Evolutionary conservation across 2,888 invertebrate genomes (phyloP), one percentile per base, ranked within the genome.

Genomic region (Nomada goodeniana): DNA sequence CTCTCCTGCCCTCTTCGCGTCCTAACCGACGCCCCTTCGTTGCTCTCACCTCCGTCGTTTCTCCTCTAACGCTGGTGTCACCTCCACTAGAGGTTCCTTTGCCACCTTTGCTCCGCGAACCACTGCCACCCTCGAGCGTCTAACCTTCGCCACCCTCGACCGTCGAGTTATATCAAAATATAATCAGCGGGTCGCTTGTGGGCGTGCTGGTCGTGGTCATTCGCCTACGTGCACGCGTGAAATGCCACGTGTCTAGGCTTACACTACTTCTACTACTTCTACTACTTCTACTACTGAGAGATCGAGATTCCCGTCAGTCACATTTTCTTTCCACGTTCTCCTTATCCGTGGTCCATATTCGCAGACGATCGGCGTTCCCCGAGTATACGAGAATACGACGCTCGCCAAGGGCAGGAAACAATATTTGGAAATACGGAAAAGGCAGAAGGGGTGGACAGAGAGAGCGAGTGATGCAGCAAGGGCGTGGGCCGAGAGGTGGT

Each of bases 131-230:
- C 53, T 42, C 44, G 55, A 36, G 23, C 67, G 26, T 36, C 52
- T 53, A 42, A 68, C 36, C 67, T 57, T 26, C 15, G 68, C 42
- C 65, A 70, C 64, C 61, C 67, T 78, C 76, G 60, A 75, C 61
- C 59, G 78, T 81, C 67, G 86, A 88, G 89, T 90, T 89, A 89
- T 89, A 90, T 89, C 88, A 88, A 91, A 91, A 91, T 89, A 90
- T 88, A 90, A 91, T 90, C 90, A 90, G 84, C 72, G 63, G 63
- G 78, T 69, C 64, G 80, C 71, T 71, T 61, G 80, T 82, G 36
- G 15, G n/a, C 42, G 59, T 20, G 10, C 5, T 36, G 36, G 36
- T 7, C 36, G 36, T 20, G 52, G 20, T 50, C 80, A 61, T 55
- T 36, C 59, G 44, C 23, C 67, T 23, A 63, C 29, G 50, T 11